phyloP scores from a whole-genome alignment of 2,888 invertebrate genomes.

The Athalia rosae region DNA sequence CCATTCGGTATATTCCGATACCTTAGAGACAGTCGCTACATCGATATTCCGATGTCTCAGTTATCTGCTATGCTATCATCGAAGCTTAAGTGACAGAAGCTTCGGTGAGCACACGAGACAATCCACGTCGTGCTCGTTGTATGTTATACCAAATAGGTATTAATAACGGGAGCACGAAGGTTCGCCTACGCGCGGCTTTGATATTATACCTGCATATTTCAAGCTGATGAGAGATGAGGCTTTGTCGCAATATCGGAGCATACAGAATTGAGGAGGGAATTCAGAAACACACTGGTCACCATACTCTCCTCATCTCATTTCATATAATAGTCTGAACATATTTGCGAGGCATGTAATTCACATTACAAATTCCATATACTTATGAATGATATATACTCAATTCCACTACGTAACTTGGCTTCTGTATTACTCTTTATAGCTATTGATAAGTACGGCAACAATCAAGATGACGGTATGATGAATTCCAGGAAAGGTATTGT shows the following conservation, averaged over 20 bases:
- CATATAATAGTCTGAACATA: too few relatives aligned
- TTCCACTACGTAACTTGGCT: neutral
- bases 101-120: neutral
- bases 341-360: too few relatives aligned
- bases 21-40: neutral
- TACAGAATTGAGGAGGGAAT: too few relatives aligned
- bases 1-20: neutral
- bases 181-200: too few relatives aligned
- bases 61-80: neutral
- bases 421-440: neutral
- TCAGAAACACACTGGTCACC: too few relatives aligned
- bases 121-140: neutral
- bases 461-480: constrained; percentile 27
- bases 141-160: neutral
- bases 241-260: too few relatives aligned
- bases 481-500: constrained; percentile 27
- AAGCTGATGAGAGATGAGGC: too few relatives aligned
- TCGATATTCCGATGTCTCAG: constrained; percentile 1
- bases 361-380: too few relatives aligned
- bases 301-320: too few relatives aligned
- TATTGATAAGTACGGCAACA: constrained; percentile 11
- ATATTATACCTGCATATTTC: too few relatives aligned
- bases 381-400: neutral
- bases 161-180: too few relatives aligned
- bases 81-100: neutral